phyloP scores from a whole-genome alignment of 2,113 vertebrate genomes.

The Hirundichthys speculiger region DNA sequence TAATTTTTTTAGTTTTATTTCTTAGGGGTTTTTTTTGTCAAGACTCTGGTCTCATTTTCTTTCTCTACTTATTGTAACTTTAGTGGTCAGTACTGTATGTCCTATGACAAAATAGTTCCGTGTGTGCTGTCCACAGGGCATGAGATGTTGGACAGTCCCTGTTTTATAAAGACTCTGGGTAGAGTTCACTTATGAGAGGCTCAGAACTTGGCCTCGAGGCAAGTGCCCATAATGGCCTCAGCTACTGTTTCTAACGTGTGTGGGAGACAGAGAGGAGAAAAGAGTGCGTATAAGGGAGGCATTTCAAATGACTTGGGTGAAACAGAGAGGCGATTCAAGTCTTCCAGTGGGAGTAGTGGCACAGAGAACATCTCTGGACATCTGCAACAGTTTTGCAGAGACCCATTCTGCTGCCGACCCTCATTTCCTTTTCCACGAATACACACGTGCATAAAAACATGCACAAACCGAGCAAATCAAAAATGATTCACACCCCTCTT shows the following conservation, averaged over 20 bases:
- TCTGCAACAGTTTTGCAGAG: slow-evolving; percentile 74
- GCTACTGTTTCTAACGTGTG: slow-evolving; percentile 37
- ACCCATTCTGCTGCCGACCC: slow-evolving; percentile 46
- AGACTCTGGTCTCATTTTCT: too few relatives aligned
- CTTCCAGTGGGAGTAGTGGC: slow-evolving; percentile 53
- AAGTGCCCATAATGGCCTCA: slow-evolving; percentile 21
- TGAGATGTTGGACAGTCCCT: slow-evolving; percentile 22
- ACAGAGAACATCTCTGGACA: slow-evolving; percentile 70
- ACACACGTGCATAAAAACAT: slow-evolving; percentile 33
- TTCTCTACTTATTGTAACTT: slow-evolving; percentile 32
- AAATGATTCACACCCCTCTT: slow-evolving; percentile 57
- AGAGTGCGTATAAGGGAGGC: slow-evolving; percentile 17
- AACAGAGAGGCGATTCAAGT: slow-evolving; percentile 69
- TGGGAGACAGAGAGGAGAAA: neutral
- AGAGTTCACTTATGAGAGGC: slow-evolving; percentile 48
- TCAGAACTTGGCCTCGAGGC: slow-evolving; percentile 32
- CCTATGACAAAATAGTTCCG: slow-evolving; percentile 17
- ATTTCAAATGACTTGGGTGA: slow-evolving; percentile 45
- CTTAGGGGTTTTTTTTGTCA: too few relatives aligned
- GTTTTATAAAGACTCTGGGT: slow-evolving; percentile 26
- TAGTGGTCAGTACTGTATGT: neutral
- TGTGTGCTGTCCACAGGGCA: slow-evolving; percentile 5
- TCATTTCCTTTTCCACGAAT: slow-evolving; percentile 55
- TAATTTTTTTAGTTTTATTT: too few relatives aligned
- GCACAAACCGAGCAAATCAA: slow-evolving; percentile 52